Base-by-base conservation (phyloP, 2,113 vertebrate species). In the Brachyhypopomus occidentalis region DNA sequence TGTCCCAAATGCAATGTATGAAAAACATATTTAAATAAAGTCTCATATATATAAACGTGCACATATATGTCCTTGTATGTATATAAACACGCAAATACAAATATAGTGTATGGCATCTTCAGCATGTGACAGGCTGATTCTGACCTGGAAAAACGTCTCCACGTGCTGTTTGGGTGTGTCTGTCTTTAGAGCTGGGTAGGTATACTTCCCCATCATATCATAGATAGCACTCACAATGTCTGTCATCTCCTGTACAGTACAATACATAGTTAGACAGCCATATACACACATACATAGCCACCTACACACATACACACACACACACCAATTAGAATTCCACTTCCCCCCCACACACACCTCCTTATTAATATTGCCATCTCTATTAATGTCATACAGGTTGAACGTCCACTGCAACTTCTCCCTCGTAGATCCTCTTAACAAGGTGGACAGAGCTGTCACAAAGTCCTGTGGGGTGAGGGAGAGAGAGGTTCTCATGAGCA, bases 191-290 rank as follows among this genome's bases (percentile, higher is more conserved):
- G 94, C 96, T 0, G 97, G 97, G 67, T 97, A 98, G 0, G 97
- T 99, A 89, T 96, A 98, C 77, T 97, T 97, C 41, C 97, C 97
- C 97, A 99, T 99, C 97, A 99, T 99, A 89, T 97, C 96, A 67
- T 99, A 99, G 89, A 99, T 99, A 30, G 97, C 97, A 87, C 96
- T 95, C 85, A 98, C 96, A 0, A 98, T 98, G 89, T 97, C 96
- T 48, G 94, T 97, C 97, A 98, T 99, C 87, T 99, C 97, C 97
- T 99, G 88, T 48, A 67, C 64, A 77, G 84, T 23, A 73, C 4
- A 77, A 59, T 5, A 52, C 14, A 48, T 6, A 72, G n/a, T 56
- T 30, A 71, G 22, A 78, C 77, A 55, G 25, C 17, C 25, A 48
- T 34, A 64, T 3, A 62, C 45, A 79, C 22, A 5, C 48, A 52